Base-by-base conservation (phyloP, 2,888 invertebrate species). In the Agrotis puta region DNA sequence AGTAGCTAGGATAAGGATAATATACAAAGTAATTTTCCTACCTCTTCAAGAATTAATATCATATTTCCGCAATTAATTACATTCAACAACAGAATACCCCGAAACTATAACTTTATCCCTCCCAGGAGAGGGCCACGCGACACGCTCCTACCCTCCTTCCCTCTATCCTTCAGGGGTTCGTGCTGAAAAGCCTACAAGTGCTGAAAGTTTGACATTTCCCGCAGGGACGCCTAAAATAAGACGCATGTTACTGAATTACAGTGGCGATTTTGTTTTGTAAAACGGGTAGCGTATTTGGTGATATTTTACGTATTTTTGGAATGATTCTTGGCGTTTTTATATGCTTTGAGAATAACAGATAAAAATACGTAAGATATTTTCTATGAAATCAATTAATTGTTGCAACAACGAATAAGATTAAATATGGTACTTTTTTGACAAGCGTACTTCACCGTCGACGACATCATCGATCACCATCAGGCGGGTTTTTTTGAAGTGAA, bases 171-270 rank as follows among this genome's bases (percentile, higher is more conserved):
- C 20, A 47, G 54, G 54, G 43, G 20, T 27, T 54, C 7, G 5
- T 13, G 24, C 56, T 70, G 51, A 48, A 63, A 65, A 47, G 24
- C 54, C 27, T 51, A 24, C 75, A 75, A 80, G 68, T 61, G 81
- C 22, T 68, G 76, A 77, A 80, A 75, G 47, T 64, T 74, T 50
- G 47, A 33, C 16, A 20, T 43, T 11, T 33, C 77, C 54, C 76
- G 16, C 5, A n/a, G 43, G 77, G 14, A 13, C 3, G 14, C n/a
- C 47, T 53, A 53, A 54, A 39, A 74, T 22, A 66, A 74, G 80
- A 77, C 62, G 33, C n/a, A 59, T 79, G 56, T 33, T 79, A 13
- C 50, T 0, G 22, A 64, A 58, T 64, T 58, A 64, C 43, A 16
- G 7, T 22, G 4, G 2, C 33, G 14, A 4, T 54, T 39, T 48